Evolutionary conservation across 1,140 invertebrate species (phyloP), one percentile per base, ranked within the genome.

Genomic region (Calephelis virginiensis): DNA sequence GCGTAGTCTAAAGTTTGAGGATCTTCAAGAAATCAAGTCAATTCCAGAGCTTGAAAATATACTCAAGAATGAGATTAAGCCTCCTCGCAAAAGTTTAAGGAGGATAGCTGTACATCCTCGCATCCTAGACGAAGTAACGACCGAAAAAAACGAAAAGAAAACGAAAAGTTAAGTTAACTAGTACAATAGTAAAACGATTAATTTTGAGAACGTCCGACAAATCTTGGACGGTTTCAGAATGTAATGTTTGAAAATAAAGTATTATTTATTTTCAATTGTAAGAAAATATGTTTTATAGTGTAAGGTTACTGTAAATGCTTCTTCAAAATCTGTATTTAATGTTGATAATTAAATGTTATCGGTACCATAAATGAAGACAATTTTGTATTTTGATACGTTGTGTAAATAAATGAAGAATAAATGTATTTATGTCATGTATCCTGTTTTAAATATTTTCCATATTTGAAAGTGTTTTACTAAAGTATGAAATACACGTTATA

Each of bases 181-280:
- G 28, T 64, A 50, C 53, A 62, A 59, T 48, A 68, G 38, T 65
- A 63, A 59, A 45, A 50, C 60, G 65, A 50, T 60, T 64, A 79
- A 85, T 89, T 89, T 89, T 89, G 88, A 79, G 76, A 79, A 66
- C 80, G 84, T 81, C 88, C 70, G 88, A 90, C 82, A 76, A 69
- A 71, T 75, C 88, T 90, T 90, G 85, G 88, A 88, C 86, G 84
- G 67, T 85, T 79, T 82, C 88, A 82, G 81, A 87, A 86, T 89
- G 70, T 65, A 66, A 63, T 62, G 63, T 68, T 76, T 75, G 75
- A 81, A 66, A 63, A 56, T 71, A 62, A 70, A 50, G 73, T 68
- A 77, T 75, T 82, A 78, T 79, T 81, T 82, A 78, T 81, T 78
- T 64, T 67, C 37, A 13, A 59, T 59, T 37, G 37, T 12, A 59